phyloP scores from a whole-genome alignment of 2,113 vertebrate species.

The Muntiacus reevesi region DNA sequence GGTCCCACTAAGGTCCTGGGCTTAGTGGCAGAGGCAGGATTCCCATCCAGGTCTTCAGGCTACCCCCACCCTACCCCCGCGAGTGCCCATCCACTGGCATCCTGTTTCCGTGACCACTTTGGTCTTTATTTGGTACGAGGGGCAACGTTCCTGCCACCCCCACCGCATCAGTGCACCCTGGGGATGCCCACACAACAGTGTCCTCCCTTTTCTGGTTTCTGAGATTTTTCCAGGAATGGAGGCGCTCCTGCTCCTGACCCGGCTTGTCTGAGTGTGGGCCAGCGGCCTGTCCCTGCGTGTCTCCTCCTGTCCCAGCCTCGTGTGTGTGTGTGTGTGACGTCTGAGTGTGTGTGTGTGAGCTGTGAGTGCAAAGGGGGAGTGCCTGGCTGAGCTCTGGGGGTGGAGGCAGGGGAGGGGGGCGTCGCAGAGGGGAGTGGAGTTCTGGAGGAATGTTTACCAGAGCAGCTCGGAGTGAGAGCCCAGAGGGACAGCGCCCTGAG shows the following conservation, averaged over 20 bases:
- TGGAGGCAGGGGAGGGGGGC: conserved; percentile 33
- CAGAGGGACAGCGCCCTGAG: conserved; percentile 54
- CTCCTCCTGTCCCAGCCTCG: conserved; percentile 49
- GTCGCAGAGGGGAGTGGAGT: neutral
- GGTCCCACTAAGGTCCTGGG: neutral
- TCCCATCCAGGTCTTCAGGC: neutral
- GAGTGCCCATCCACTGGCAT: fast-evolving
- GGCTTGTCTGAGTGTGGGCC: neutral
- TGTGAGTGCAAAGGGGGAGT: neutral
- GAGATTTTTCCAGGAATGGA: neutral
- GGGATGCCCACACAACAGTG: neutral
- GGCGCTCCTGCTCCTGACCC: conserved; percentile 37
- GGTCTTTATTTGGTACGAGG: neutral
- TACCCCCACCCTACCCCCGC: neutral
- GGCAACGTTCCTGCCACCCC: fast-evolving
- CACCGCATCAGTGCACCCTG: neutral
- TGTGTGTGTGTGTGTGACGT: neutral
- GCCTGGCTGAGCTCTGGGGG: conserved; percentile 43
- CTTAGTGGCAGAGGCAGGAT: neutral
- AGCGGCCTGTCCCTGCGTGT: conserved; percentile 8
- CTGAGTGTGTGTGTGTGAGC: neutral
- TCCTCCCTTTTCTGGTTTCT: neutral
- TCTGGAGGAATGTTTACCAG: conserved; percentile 69
- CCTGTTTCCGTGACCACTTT: neutral
- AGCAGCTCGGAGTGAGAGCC: neutral